Evolutionary conservation across 1,140 invertebrate genomes (phyloP).

Genomic region (Palaemon carinicauda): DNA sequence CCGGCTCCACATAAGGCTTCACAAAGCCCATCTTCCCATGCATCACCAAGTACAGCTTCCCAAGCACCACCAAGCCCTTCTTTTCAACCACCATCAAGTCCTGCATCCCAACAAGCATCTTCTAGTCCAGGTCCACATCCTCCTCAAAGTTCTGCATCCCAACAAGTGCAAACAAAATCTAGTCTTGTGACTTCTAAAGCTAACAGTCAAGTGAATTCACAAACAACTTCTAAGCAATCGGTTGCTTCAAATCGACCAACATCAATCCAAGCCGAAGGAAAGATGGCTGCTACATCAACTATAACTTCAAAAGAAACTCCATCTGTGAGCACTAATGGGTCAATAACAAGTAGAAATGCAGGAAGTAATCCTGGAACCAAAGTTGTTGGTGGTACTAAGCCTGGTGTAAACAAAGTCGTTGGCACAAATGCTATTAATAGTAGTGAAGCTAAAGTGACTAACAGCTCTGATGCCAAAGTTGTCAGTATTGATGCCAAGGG

Average conservation of each 20-base stretch:
- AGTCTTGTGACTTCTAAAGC: too few species aligned
- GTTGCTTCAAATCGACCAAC: too few species aligned
- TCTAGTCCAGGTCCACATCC: conserved; percentile 11
- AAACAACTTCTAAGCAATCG: not conserved
- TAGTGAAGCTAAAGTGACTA: not conserved
- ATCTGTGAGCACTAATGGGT: too few species aligned
- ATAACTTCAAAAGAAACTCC: too few species aligned
- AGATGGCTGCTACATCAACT: too few species aligned
- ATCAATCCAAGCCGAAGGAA: too few species aligned
- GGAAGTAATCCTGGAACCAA: too few species aligned
- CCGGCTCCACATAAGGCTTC: conserved; percentile 6
- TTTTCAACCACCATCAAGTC: not conserved
- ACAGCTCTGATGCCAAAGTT: not conserved
- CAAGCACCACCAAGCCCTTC: not conserved
- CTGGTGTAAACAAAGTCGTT: too few species aligned
- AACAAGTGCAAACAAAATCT: not conserved
- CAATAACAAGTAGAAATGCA: too few species aligned
- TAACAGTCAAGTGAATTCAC: not conserved
- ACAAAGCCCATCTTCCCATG: not conserved
- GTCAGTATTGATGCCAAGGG: not conserved
- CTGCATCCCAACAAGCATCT: conserved; percentile 4
- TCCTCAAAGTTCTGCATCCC: not conserved
- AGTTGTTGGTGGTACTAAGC: too few species aligned
- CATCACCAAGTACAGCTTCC: conserved; percentile 11
- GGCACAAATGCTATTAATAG: too few species aligned